Evolutionary conservation across 1,140 invertebrate species (phyloP), one percentile per base, ranked within the genome.

Genomic region (Ceratina japonica): DNA sequence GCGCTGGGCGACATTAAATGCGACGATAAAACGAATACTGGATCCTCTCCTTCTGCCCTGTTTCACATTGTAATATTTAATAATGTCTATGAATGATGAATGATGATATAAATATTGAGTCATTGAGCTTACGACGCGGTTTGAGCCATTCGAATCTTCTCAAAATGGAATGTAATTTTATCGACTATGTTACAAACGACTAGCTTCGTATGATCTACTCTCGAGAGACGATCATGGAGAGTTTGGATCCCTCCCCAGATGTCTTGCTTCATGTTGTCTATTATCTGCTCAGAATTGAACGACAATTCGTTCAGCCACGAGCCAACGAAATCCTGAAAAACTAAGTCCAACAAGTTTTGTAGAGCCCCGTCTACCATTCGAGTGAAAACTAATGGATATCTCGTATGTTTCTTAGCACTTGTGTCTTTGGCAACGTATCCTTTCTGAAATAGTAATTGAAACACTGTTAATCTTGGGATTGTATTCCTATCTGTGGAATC

Each of bases 91-190:
- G 2, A 52, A 15, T 52, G 20, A 5, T 52, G 22, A 15, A 20
- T 52, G 51, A 22, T 62, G 37, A 22, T 49, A 22, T 12, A 15
- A n/a, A 3, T 44, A 44, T 44, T 44, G 10, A 52, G 22, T 58
- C 27, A 2, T 31, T 12, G 22, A 61, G 94, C 94, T 94, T 93
- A 97, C 96, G 94, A 95, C 87, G 94, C 94, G 87, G 94, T 94
- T 89, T 96, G 94, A 20, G 96, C 95, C 87, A 96, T 94, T 85
- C 96, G 94, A 62, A 98, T 97, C 87, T 96, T 95, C 89, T 97
- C 96, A 92, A 98, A 97, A 94, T 98, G 97, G 79, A 95, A 94
- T 49, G 96, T 96, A 12, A 98, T 94, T 90, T 94, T 95, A 61
- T 94, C 94, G 3, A 97, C 95, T 90, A 98, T 95, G 91, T 96